Evolutionary conservation across 2,113 vertebrate genomes (phyloP).

Genomic region (Vireo altiloquus): DNA sequence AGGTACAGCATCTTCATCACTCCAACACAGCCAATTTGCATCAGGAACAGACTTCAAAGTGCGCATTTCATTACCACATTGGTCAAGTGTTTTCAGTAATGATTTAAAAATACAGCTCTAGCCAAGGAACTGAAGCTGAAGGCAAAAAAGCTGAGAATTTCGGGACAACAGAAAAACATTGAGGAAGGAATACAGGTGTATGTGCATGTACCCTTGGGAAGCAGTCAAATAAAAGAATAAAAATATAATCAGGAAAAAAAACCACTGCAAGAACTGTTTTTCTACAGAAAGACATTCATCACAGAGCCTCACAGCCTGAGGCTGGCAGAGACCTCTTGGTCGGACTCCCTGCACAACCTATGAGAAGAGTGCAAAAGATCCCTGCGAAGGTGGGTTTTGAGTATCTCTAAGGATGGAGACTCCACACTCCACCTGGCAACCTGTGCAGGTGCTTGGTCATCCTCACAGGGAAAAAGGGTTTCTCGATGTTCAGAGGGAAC

Average conservation of each 20-base stretch:
- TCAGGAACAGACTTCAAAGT: neutral
- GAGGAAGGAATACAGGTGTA: neutral
- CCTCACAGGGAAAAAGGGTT: too few relatives aligned
- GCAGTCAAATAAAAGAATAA: neutral
- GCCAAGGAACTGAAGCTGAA: neutral
- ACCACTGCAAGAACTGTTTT: neutral
- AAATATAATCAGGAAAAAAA: neutral
- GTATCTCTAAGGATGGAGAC: neutral
- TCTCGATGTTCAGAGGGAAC: rapidly evolving
- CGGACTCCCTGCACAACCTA: neutral
- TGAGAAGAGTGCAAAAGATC: neutral
- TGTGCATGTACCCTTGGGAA: neutral
- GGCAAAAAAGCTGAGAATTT: neutral
- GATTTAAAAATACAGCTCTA: neutral
- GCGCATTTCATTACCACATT: neutral
- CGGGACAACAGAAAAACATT: neutral
- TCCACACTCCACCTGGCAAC: neutral
- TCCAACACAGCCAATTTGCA: neutral
- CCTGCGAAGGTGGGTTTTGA: neutral
- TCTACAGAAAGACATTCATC: neutral
- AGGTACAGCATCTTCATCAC: neutral
- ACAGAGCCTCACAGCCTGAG: neutral
- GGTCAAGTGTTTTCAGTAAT: rapidly evolving
- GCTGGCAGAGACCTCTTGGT: too few relatives aligned
- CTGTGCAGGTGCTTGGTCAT: too few relatives aligned